Evolutionary conservation across 2,888 invertebrate species (phyloP), one percentile per base, ranked within the genome.

Genomic region (Drosophila demipolita): DNA sequence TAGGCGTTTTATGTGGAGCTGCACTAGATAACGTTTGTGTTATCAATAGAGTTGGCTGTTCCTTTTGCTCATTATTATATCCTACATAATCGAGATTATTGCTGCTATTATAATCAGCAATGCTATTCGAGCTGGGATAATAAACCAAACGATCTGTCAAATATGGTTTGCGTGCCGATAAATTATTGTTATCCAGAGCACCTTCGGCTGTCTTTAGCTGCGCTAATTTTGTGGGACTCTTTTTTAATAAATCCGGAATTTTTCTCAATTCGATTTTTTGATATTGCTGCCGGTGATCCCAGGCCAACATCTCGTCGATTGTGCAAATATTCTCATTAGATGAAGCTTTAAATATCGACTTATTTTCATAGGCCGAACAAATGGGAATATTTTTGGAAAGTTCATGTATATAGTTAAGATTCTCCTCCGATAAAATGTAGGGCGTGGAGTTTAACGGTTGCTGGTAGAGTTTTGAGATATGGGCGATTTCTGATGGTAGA

Each of bases 61-160:
- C 53, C 35, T 29, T 60, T 23, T 23, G 45, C 23, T 23, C 45
- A 15, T 15, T 23, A 15, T 45, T 45, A 4, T 45, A 23, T 15
- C 82, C 85, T 53, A 90, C 75, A 55, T 89, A 90, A 65, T 93
- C 94, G 90, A 91, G 71, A 63, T 90, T 91, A 48, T 87, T 84
- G 58, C 86, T 91, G 53, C 90, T 92, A 32, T 91, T 91, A 55
- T 92, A 92, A 78, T 93, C 94, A 80, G 86, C 92, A 77, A 92
- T 94, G 92, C 75, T 94, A 93, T 94, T 90, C 87, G 94, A 93
- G 93, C 95, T 90, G 1, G 97, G 97, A 92, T 97, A 97, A 84
- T 97, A 97, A 0, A 96, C 96, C 9, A 97, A 93, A 17, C 97
- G 96, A 91, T 97, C 97, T 0, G 96, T 97, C 32, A 97, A 94